phyloP scores from a whole-genome alignment of 2,888 invertebrate species.

The Zele albiditarsus region DNA sequence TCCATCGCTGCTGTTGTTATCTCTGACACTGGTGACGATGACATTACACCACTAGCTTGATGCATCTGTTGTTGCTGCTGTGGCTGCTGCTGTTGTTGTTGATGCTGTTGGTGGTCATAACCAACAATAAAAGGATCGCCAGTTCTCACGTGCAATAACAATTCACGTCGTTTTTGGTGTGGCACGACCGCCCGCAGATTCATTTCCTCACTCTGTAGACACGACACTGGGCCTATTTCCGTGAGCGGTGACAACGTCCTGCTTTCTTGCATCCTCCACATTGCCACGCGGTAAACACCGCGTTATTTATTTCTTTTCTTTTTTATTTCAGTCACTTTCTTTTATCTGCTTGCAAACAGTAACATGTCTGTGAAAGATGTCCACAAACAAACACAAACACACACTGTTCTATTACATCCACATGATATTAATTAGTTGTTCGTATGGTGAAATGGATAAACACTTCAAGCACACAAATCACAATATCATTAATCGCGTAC shows the following conservation, averaged over 20 bases:
- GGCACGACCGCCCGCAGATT: constrained; percentile 57
- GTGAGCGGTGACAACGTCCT: constrained; percentile 51
- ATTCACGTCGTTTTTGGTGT: constrained; percentile 63
- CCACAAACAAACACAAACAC: too few species aligned
- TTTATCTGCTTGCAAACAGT: background rate
- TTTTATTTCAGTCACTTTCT: constrained; percentile 9
- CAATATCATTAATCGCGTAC: background rate
- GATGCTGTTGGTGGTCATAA: constrained; percentile 55
- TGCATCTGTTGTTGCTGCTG: constrained; percentile 33
- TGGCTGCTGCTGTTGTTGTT: constrained; percentile 48
- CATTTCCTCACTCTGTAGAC: constrained; percentile 59
- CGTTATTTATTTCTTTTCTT: constrained; percentile 11
- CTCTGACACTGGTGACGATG: constrained; percentile 42
- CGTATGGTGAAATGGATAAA: too few species aligned
- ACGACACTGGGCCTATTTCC: constrained; percentile 50
- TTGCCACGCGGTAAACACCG: constrained; percentile 43
- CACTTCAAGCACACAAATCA: background rate
- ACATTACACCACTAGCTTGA: constrained; percentile 5
- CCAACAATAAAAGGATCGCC: constrained; percentile 60
- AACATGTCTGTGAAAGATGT: background rate
- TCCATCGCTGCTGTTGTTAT: constrained; percentile 45
- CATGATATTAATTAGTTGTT: too few species aligned
- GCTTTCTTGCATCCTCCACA: constrained; percentile 69
- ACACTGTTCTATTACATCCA: too few species aligned
- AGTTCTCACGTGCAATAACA: constrained; percentile 65